These are phyloP conservation scores for Bimastos eiseni DNA, from an alignment of 2,888 invertebrate genomes.

Conservation along the genomic window DNA sequence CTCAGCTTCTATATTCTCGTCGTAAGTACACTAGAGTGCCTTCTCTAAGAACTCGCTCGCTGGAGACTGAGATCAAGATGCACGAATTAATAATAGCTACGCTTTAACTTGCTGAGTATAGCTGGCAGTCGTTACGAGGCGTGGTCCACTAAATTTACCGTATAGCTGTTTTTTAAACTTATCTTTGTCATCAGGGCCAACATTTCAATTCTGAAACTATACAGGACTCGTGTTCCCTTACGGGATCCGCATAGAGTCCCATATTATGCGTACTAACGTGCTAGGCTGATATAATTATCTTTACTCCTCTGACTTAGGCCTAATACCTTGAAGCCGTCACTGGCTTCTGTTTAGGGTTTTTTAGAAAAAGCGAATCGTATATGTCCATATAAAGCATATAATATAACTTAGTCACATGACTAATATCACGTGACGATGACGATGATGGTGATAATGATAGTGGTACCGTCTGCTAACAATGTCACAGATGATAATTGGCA, in stretches of 20 bases:
- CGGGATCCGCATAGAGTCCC: too few relatives aligned
- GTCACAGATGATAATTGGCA: background rate
- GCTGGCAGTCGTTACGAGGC: background rate
- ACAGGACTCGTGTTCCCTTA: too few relatives aligned
- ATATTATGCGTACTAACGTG: too few relatives aligned
- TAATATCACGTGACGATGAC: background rate
- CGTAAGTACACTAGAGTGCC: constrained; percentile 23
- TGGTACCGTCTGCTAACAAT: background rate
- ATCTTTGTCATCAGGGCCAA: too few relatives aligned
- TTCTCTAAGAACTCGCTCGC: background rate
- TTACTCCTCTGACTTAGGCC: background rate
- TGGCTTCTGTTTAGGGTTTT: background rate
- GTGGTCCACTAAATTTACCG: too few relatives aligned
- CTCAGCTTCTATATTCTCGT: constrained; percentile 31
- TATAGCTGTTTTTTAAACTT: too few relatives aligned
- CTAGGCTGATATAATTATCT: background rate
- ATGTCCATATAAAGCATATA: background rate
- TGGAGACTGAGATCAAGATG: background rate
- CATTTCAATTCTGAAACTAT: too few relatives aligned
- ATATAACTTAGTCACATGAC: background rate
- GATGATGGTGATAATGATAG: background rate
- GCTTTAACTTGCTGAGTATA: background rate
- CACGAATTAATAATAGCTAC: background rate
- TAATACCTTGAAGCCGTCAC: background rate
- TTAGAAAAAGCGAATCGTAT: background rate